These are phyloP conservation scores for Indri indri DNA, from an alignment of 2,113 vertebrate genomes.

Conservation along the genomic window DNA sequence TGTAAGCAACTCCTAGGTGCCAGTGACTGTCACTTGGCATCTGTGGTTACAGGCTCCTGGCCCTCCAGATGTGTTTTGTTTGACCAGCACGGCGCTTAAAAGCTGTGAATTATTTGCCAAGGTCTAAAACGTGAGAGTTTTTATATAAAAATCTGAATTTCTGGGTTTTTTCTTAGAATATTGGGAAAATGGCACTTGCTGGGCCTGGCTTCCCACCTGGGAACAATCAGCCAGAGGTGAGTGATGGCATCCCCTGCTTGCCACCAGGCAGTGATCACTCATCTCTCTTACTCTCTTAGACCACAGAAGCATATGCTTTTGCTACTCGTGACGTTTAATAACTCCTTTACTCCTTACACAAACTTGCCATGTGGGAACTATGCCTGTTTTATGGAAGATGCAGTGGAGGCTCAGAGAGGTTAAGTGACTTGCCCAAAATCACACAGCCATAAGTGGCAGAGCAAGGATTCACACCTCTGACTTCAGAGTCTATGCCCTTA, in stretches of 20 bases:
- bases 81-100: not conserved
- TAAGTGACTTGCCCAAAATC: not conserved
- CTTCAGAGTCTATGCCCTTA: not conserved
- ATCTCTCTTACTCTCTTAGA: not conserved
- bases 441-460: not conserved
- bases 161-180: not conserved
- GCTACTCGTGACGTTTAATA: not conserved
- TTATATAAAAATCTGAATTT: not conserved
- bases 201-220: not conserved
- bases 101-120: not conserved
- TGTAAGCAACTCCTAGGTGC: not conserved
- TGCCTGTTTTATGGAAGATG: not conserved
- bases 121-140: not conserved
- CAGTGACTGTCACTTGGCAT: not conserved
- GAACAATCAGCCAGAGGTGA: not conserved
- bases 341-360: not conserved
- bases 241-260: not conserved
- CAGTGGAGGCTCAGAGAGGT: not conserved
- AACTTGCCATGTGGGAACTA: not conserved
- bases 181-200: not conserved
- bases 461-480: not conserved
- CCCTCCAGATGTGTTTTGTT: not conserved
- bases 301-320: not conserved
- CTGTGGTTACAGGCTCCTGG: not conserved
- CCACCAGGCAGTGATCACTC: not conserved